Evolutionary conservation across 2,797 vertebrate species (phyloP).

Genomic region (Falco columbarius): DNA sequence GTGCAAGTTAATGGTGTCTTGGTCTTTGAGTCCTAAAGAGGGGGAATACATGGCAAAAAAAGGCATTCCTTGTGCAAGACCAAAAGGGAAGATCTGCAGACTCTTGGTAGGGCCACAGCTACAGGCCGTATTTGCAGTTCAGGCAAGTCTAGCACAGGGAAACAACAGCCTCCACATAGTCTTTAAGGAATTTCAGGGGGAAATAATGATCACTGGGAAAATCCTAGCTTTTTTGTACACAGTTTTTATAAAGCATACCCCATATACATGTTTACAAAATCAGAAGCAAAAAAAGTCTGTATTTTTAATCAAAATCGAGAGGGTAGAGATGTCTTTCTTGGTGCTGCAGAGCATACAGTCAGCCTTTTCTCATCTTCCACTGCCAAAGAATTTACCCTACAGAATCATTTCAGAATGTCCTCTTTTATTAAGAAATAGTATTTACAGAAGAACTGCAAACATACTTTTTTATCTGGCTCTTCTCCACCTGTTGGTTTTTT

Average conservation of each 20-base stretch:
- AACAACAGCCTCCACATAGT: background rate
- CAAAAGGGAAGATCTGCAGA: background rate
- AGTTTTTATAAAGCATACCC: background rate
- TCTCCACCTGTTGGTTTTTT: background rate
- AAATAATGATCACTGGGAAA: background rate
- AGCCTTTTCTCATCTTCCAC: background rate
- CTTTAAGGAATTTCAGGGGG: background rate
- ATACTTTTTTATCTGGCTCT: background rate
- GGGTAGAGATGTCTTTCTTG: background rate
- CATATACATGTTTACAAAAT: background rate
- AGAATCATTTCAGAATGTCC: background rate
- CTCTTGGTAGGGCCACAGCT: background rate
- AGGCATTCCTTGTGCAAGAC: background rate
- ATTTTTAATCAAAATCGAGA: background rate
- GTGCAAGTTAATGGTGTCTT: background rate
- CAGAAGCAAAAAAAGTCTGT: background rate
- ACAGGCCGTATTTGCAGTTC: background rate
- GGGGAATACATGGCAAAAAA: background rate
- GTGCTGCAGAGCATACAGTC: background rate
- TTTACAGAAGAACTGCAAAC: background rate
- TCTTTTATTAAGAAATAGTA: conserved; percentile 9
- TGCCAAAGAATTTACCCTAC: background rate
- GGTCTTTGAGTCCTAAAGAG: background rate
- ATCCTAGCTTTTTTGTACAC: background rate
- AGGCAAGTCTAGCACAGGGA: background rate